phyloP scores from a whole-genome alignment of 23 tunicate species.

The Ciona savignyi region DNA sequence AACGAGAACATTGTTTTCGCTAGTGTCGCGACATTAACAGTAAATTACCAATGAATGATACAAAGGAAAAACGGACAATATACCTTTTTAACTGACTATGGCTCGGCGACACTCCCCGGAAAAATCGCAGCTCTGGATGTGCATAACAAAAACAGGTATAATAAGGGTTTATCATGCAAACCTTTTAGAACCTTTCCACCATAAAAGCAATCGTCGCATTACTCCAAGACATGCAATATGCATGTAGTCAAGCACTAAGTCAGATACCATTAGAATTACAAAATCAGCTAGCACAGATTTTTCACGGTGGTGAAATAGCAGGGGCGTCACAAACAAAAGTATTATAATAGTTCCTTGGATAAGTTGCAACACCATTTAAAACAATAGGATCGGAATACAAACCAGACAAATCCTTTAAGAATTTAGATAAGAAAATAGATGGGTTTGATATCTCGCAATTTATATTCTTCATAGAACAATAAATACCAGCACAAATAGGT shows the following conservation, averaged over 20 bases:
- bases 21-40: no score
- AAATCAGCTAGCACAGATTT: conserved; percentile 1
- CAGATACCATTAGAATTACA: conserved; percentile 7
- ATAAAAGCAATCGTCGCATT: conserved; percentile 5
- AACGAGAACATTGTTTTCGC: no score
- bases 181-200: conserved; percentile 8
- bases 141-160: background rate
- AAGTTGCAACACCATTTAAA: background rate
- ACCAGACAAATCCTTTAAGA: no score
- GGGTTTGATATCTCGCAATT: no score
- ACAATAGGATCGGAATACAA: no score
- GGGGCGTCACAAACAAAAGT: conserved; percentile 53
- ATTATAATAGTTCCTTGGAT: background rate
- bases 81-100: no score
- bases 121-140: background rate
- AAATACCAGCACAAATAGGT: no score
- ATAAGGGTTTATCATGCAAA: background rate
- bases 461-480: no score
- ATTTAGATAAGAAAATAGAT: no score
- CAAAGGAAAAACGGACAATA: no score
- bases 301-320: conserved; percentile 5
- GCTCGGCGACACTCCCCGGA: no score
- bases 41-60: no score
- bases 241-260: conserved; percentile 3
- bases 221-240: conserved; percentile 13